A percentile compares a stretch with the other conserved stretches of the same genome.
Conservation (phyloP, 2,888 invertebrate genomes). For the Hedya salicella region DNA sequence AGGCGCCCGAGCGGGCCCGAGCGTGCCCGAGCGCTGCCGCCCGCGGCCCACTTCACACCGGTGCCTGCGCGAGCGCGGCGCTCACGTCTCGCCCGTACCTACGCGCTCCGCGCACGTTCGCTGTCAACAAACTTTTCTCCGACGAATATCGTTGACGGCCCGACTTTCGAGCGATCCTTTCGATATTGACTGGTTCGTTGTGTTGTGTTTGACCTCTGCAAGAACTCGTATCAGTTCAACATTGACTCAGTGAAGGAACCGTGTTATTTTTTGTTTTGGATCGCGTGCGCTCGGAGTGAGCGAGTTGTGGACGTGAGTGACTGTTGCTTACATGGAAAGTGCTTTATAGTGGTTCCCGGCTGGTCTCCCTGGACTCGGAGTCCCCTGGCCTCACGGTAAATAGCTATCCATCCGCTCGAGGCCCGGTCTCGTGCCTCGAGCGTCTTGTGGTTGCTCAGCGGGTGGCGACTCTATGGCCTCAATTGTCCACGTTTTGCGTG, state of each 20-base stretch:
- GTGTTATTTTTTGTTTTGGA: conserved; percentile 81
- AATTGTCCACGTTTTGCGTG: conserved; percentile 62
- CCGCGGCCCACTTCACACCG: conserved; percentile 83
- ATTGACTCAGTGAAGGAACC: conserved; percentile 76
- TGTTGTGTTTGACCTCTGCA: conserved; percentile 69
- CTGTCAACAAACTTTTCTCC: conserved; percentile 82
- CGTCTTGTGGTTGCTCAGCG: conserved; percentile 64
- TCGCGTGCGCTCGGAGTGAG: conserved; percentile 79
- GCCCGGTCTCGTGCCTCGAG: conserved; percentile 43
- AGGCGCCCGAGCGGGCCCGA: conserved; percentile 67
- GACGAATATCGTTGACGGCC: conserved; percentile 72
- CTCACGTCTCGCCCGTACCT: conserved; percentile 74
- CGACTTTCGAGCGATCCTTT: conserved; percentile 70
- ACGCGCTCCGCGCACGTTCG: conserved; percentile 58
- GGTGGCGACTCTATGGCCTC: conserved; percentile 78
- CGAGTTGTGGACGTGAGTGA: conserved; percentile 78
- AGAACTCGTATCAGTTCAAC: conserved; percentile 64
- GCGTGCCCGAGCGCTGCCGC: conserved; percentile 61
- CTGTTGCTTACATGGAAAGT: conserved; percentile 80
- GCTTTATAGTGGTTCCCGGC: conserved; percentile 70
- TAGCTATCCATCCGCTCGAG: conserved; percentile 52
- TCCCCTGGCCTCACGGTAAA: conserved; percentile 74
- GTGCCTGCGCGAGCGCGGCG: conserved; percentile 83
- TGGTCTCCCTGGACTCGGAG: conserved; percentile 68
- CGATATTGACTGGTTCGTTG: conserved; percentile 74